Percentiles rank a stretch among this genome's conserved stretches.
Conservation (phyloP, 2,888 invertebrate genomes). For the Pteria penguin region DNA sequence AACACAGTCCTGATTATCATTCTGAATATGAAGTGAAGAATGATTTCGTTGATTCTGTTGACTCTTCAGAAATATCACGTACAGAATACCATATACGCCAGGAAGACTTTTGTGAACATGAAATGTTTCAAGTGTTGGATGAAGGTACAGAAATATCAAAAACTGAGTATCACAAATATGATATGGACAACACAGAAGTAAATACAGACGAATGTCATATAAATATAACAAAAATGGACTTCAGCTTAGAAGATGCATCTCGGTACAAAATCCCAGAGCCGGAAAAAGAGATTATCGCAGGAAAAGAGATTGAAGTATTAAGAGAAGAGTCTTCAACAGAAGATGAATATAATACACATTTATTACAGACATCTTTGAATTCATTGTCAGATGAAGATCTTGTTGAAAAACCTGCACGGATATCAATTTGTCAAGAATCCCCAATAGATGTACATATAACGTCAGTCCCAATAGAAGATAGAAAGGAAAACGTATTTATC, state of each 20-base stretch:
- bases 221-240: slow-evolving; percentile 3
- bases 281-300: slow-evolving; percentile 6
- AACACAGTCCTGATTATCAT: not conserved
- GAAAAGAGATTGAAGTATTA: slow-evolving; percentile 9
- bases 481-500: not conserved
- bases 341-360: too few relatives aligned
- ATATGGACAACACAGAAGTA: not conserved
- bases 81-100: slow-evolving; percentile 8
- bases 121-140: slow-evolving; percentile 13
- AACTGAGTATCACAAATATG: not conserved
- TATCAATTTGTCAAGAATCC: slow-evolving; percentile 36
- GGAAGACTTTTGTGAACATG: slow-evolving; percentile 32
- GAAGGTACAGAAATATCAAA: not conserved
- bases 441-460: not conserved
- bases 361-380: slow-evolving; percentile 16
- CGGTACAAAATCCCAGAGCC: too few relatives aligned
- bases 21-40: slow-evolving; percentile 26
- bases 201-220: not conserved
- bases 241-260: slow-evolving; percentile 6
- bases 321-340: slow-evolving; percentile 21
- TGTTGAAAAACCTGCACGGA: slow-evolving; percentile 56
- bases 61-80: not conserved
- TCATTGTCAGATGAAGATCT: slow-evolving; percentile 60
- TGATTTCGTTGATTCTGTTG: slow-evolving; percentile 1
- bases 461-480: not conserved